These are phyloP conservation scores for Capreolus pygargus DNA, from an alignment of 2,113 vertebrate species.

Conservation along the genomic window DNA sequence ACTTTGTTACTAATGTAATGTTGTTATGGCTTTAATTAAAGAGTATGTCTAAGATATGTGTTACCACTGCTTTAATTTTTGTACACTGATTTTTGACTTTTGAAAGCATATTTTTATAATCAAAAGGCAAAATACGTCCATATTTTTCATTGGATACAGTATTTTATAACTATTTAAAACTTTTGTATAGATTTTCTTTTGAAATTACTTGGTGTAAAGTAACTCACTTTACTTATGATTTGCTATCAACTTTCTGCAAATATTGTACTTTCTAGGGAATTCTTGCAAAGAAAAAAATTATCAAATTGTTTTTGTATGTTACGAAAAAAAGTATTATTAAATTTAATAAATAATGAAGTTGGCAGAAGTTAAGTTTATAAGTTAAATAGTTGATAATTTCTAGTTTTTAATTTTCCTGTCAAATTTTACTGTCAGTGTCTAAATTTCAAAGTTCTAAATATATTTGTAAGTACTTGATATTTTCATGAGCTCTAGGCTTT, in stretches of 20 bases:
- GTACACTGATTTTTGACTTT: neutral
- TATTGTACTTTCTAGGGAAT: neutral
- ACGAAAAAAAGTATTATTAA: neutral
- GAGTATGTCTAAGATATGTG: neutral
- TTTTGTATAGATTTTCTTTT: conserved; percentile 2
- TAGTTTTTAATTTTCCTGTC: neutral
- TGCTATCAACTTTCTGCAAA: neutral
- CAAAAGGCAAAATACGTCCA: neutral
- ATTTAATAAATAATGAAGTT: neutral
- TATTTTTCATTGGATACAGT: neutral
- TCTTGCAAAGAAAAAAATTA: neutral
- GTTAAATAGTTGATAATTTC: neutral
- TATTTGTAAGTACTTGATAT: neutral
- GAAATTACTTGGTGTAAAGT: neutral
- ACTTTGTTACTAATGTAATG: conserved; percentile 19
- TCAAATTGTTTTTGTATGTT: neutral
- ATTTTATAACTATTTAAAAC: neutral
- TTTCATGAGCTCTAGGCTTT: neutral
- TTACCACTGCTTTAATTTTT: conserved; percentile 42
- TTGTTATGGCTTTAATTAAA: conserved; percentile 58
- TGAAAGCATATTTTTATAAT: neutral
- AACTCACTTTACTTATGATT: neutral
- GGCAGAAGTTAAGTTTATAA: neutral
- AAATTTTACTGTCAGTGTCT: neutral
- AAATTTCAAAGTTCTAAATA: conserved; percentile 7